Evolutionary conservation across 2,113 vertebrate genomes (phyloP).

Genomic region (Cisticola juncidis): DNA sequence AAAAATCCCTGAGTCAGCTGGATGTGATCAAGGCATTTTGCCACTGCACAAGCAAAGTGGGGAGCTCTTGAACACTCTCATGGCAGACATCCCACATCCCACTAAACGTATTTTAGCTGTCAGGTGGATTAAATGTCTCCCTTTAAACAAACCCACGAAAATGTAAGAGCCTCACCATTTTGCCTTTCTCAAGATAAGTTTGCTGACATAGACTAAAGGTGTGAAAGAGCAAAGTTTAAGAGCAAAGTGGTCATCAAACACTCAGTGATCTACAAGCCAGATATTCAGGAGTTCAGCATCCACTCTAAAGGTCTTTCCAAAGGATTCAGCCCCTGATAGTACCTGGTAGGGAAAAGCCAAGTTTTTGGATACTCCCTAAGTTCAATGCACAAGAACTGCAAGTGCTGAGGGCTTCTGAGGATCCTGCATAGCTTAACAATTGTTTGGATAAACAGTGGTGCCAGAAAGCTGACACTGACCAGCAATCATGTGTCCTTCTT

Average conservation of each 20-base stretch:
- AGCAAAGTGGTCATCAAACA: not conserved
- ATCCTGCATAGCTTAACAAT: not conserved
- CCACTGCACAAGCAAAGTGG: not conserved
- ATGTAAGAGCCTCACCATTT: slow-evolving; percentile 7
- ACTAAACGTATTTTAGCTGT: not conserved
- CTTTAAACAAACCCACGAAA: slow-evolving; percentile 44
- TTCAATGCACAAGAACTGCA: accelerated
- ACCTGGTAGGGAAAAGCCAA: not conserved
- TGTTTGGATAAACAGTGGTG: not conserved
- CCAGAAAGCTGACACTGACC: not conserved
- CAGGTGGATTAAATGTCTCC: not conserved
- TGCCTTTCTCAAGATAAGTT: not conserved
- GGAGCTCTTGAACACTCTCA: not conserved
- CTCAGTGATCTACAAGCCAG: not conserved
- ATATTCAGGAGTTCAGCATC: not conserved
- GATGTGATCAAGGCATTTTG: not conserved
- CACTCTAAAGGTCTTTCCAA: not conserved
- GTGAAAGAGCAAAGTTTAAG: not conserved
- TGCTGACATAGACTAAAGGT: not conserved
- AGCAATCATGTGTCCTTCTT: not conserved
- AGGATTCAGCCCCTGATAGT: not conserved
- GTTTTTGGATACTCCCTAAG: not conserved
- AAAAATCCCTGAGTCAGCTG: slow-evolving; percentile 21
- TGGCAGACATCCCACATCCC: not conserved
- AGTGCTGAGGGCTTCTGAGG: not conserved